phyloP scores from a whole-genome alignment of 2,797 vertebrate species.

The Selene dorsalis region DNA sequence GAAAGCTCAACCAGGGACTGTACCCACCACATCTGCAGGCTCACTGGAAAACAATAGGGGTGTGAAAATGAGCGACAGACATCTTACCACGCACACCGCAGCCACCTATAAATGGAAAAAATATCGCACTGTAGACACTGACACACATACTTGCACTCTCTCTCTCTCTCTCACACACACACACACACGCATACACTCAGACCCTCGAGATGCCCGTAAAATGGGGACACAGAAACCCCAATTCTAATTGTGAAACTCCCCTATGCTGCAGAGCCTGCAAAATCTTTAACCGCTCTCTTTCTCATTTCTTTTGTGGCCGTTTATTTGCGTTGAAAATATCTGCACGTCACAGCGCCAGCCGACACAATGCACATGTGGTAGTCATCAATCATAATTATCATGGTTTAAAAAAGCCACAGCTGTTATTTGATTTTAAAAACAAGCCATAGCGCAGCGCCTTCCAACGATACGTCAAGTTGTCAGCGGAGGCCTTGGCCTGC shows the following conservation, averaged over 20 bases:
- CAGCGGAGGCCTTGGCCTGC: constrained; percentile 84
- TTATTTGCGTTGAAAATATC: constrained; percentile 82
- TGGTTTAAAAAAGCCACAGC: constrained; percentile 85
- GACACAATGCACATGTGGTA: constrained; percentile 84
- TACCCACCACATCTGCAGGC: constrained; percentile 73
- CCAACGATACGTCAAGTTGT: constrained; percentile 85
- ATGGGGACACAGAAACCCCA: constrained; percentile 52
- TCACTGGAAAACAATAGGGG: constrained; percentile 75
- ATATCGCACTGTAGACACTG: constrained; percentile 47
- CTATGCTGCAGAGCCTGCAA: constrained; percentile 49
- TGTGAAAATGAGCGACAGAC: constrained; percentile 78
- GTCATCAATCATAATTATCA: constrained; percentile 87
- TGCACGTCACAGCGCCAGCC: constrained; percentile 77
- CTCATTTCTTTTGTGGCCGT: constrained; percentile 72
- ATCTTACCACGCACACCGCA: constrained; percentile 75
- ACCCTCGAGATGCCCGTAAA: constrained; percentile 54
- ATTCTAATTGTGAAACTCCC: constrained; percentile 62
- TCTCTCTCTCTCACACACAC: constrained; percentile 13
- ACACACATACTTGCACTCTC: constrained; percentile 38
- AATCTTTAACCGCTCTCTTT: constrained; percentile 62
- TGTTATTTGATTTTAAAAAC: constrained; percentile 86
- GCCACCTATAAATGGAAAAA: constrained; percentile 73
- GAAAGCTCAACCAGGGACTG: constrained; percentile 52
- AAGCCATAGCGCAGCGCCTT: constrained; percentile 79
- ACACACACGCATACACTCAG: constrained; percentile 27